These are phyloP conservation scores for Cydia strobilella DNA, from an alignment of 1,140 invertebrate genomes.

Conservation along the genomic window DNA sequence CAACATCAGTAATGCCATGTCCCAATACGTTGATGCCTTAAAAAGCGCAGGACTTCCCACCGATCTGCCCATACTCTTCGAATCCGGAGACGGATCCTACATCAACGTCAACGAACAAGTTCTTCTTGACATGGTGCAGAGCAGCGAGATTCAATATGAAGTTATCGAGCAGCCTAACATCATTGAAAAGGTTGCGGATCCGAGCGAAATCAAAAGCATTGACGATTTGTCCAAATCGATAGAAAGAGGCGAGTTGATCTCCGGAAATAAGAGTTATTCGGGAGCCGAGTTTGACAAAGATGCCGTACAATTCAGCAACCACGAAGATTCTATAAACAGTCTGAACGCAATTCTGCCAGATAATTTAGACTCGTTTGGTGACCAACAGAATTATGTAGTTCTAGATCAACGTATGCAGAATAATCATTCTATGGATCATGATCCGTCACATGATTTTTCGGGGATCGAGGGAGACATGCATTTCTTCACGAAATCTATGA, in stretches of 20 bases:
- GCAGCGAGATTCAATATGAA: constrained; percentile 80
- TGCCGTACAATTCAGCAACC: constrained; percentile 43
- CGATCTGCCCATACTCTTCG: constrained; percentile 80
- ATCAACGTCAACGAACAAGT: constrained; percentile 81
- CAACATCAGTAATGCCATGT: constrained; percentile 68
- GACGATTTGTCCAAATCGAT: constrained; percentile 76
- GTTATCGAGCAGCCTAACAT: constrained; percentile 78
- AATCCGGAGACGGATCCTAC: constrained; percentile 80
- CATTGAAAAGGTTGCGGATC: constrained; percentile 74
- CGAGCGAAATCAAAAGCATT: constrained; percentile 76
- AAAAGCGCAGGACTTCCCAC: constrained; percentile 80
- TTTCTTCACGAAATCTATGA: constrained; percentile 74
- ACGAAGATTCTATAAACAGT: constrained; percentile 66
- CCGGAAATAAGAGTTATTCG: constrained; percentile 50
- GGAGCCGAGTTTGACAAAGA: constrained; percentile 55
- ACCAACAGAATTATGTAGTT: constrained; percentile 67
- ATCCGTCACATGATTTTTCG: constrained; percentile 64
- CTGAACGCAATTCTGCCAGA: constrained; percentile 70
- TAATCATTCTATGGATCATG: constrained; percentile 55
- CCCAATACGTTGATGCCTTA: constrained; percentile 78
- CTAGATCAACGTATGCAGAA: constrained; percentile 58
- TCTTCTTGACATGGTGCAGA: constrained; percentile 79
- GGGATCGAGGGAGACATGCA: constrained; percentile 74
- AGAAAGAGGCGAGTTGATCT: constrained; percentile 70
- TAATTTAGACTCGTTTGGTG: constrained; percentile 66